Percentiles rank a stretch among this genome's conserved stretches.
Conservation (phyloP, 2,113 vertebrate genomes). For the Bujurquina vittata region DNA sequence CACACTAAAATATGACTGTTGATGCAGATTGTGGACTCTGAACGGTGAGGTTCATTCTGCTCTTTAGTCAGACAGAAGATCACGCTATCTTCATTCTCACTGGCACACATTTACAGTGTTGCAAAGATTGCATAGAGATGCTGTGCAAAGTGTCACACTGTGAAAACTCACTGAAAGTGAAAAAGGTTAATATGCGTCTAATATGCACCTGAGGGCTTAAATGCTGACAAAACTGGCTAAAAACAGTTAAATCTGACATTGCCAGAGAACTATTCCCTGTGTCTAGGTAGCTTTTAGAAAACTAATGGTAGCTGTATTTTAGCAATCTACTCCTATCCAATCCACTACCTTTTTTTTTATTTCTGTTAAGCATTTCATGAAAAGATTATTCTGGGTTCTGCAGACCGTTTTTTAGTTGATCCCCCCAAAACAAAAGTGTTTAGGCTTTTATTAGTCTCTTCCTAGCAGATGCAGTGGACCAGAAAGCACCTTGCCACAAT, state of each 20-base stretch:
- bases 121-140: neutral
- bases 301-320: neutral
- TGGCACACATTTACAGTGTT: neutral
- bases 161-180: too few relatives aligned
- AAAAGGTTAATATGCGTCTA: neutral
- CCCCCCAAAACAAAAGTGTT: neutral
- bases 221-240: neutral
- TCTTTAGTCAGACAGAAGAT: slow-evolving; percentile 1
- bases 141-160: neutral
- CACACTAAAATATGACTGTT: slow-evolving; percentile 35
- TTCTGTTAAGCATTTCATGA: neutral
- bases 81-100: neutral
- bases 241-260: neutral
- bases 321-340: neutral
- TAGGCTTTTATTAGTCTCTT: neutral
- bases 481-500: too few relatives aligned
- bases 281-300: neutral
- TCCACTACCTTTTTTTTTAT: neutral
- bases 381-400: neutral
- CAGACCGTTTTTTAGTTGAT: neutral
- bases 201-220: neutral
- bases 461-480: neutral
- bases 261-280: neutral
- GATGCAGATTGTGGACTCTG: neutral
- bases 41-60: neutral